These are phyloP conservation scores for Orchestes rusci DNA, from an alignment of 2,888 invertebrate genomes.

Conservation along the genomic window DNA sequence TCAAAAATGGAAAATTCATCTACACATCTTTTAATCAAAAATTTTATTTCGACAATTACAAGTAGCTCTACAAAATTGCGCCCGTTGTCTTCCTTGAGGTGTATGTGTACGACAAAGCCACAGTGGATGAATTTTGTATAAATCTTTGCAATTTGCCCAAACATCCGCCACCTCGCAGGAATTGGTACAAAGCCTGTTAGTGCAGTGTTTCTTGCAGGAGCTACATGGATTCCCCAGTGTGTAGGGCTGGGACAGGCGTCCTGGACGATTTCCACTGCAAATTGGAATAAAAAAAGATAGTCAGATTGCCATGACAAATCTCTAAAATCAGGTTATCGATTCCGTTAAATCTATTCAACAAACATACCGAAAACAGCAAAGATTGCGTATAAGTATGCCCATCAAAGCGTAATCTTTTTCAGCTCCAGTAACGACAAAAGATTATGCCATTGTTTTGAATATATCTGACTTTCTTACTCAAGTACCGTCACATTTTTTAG, in stretches of 20 bases:
- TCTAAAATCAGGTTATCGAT: no score
- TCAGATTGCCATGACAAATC: no score
- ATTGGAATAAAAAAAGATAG: conserved; percentile 1
- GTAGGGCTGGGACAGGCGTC: conserved; percentile 60
- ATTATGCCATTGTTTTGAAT: no score
- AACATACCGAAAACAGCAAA: no score
- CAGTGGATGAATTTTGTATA: conserved; percentile 50
- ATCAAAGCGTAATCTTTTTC: no score
- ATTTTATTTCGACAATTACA: conserved; percentile 60
- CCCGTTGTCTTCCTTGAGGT: conserved; percentile 49
- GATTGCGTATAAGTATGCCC: no score
- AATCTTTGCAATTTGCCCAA: conserved; percentile 65
- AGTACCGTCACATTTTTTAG: no score
- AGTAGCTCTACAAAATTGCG: conserved; percentile 61
- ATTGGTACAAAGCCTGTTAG: conserved; percentile 65
- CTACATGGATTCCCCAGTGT: conserved; percentile 57
- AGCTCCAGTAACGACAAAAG: no score
- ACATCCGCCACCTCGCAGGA: conserved; percentile 59
- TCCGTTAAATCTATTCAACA: no score
- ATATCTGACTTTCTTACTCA: no score
- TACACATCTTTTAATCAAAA: conserved; percentile 18
- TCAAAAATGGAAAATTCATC: no score
- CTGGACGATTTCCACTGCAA: conserved; percentile 59
- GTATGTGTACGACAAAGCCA: conserved; percentile 56
- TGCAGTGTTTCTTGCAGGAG: conserved; percentile 58